phyloP scores from a whole-genome alignment of 2,113 vertebrate species.

The Oreocharis arfaki region DNA sequence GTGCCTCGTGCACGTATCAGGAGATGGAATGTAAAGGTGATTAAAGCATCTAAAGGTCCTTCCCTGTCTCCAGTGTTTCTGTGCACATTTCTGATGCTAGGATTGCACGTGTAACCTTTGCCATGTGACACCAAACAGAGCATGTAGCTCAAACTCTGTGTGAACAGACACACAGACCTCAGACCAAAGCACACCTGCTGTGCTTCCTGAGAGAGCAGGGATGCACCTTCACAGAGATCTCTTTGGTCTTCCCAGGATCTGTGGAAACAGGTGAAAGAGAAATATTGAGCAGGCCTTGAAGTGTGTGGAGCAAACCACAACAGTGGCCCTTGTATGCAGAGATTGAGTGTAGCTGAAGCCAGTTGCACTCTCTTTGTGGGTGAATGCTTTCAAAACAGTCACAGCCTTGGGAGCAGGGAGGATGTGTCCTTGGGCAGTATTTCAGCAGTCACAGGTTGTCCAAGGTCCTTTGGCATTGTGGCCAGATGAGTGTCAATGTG shows the following conservation, averaged over 20 bases:
- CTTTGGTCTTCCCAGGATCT: background rate
- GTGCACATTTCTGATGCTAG: background rate
- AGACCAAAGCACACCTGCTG: background rate
- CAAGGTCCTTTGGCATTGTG: background rate
- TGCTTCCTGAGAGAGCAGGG: background rate
- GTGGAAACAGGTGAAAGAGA: background rate
- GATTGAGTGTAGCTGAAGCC: background rate
- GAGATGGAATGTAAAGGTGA: background rate
- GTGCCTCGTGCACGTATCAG: background rate
- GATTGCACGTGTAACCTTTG: background rate
- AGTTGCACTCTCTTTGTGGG: background rate
- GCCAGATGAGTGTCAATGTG: background rate
- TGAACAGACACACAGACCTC: background rate
- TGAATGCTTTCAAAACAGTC: background rate
- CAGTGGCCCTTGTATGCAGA: background rate
- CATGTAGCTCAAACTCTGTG: background rate
- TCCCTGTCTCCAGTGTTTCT: background rate
- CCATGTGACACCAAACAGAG: background rate
- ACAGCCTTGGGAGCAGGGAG: background rate
- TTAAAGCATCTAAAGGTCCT: background rate
- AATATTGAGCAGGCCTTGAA: background rate
- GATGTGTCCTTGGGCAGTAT: background rate
- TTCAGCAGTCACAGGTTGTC: background rate
- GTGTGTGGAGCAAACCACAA: background rate
- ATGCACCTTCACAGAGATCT: background rate